phyloP scores from a whole-genome alignment of 1,140 invertebrate species.

The Cyphomyrmex costatus region DNA sequence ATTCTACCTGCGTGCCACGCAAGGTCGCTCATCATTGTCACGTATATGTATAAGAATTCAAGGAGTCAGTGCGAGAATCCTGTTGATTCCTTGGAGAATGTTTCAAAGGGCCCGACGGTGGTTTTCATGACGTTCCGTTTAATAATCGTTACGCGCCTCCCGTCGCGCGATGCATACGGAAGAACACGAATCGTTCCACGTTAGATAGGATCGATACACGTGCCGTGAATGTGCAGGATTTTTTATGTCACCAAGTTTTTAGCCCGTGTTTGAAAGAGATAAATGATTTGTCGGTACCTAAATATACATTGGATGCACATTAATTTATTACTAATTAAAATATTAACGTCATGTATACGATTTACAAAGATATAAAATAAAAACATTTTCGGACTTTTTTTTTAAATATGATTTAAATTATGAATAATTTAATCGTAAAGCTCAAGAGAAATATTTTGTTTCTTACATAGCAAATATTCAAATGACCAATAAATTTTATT shows the following conservation, averaged over 20 bases:
- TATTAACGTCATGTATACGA: neutral
- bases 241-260: neutral
- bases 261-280: neutral
- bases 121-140: slow-evolving; percentile 27
- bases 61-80: neutral
- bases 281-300: neutral
- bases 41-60: slow-evolving; percentile 49
- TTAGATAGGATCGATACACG: slow-evolving; percentile 32
- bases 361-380: neutral
- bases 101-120: slow-evolving; percentile 66
- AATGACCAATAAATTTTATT: neutral
- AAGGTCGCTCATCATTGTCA: slow-evolving; percentile 76
- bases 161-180: slow-evolving; percentile 11
- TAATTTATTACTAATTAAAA: neutral
- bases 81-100: neutral
- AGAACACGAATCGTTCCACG: neutral
- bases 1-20: slow-evolving; percentile 77
- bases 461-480: neutral
- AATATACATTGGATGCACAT: neutral
- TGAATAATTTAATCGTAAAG: neutral
- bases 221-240: slow-evolving; percentile 24
- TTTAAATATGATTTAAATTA: neutral
- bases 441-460: neutral
- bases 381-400: neutral
- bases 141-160: slow-evolving; percentile 22